phyloP scores from a whole-genome alignment of 2,113 vertebrate genomes.

The Gobiocypris rarus region DNA sequence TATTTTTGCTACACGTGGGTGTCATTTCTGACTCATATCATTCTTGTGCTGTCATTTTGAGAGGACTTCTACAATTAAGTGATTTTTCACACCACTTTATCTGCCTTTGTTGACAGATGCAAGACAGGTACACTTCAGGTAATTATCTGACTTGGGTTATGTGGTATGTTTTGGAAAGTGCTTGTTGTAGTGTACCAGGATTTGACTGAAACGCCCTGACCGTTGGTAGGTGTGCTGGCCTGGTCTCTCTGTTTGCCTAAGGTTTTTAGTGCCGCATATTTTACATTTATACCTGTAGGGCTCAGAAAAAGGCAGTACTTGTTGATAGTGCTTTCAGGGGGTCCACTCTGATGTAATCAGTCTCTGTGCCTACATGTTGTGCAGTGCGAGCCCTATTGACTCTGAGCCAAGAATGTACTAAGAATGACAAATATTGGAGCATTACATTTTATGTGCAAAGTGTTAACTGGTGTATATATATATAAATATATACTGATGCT shows the following conservation, averaged over 20 bases:
- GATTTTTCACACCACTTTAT: conserved; percentile 64
- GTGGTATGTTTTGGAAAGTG: conserved; percentile 59
- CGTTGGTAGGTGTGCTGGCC: conserved; percentile 55
- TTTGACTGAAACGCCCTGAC: conserved; percentile 54
- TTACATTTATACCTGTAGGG: conserved; percentile 50
- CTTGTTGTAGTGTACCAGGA: conserved; percentile 50
- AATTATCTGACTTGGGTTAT: conserved; percentile 57
- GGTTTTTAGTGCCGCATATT: conserved; percentile 63
- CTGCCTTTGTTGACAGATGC: conserved; percentile 54
- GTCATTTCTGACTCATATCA: conserved; percentile 48
- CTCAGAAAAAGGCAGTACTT: conserved; percentile 63
- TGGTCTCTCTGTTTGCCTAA: conserved; percentile 60
- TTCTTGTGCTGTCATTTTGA: conserved; percentile 51
- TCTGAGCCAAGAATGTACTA: conserved; percentile 43
- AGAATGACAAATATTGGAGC: conserved; percentile 44
- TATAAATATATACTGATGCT: neutral
- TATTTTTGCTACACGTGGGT: conserved; percentile 43
- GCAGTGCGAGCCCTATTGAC: conserved; percentile 21
- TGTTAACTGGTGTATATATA: neutral
- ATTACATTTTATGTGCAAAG: neutral
- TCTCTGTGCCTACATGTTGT: conserved; percentile 44
- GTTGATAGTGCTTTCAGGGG: conserved; percentile 46
- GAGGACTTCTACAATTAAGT: conserved; percentile 64
- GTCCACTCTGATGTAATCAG: conserved; percentile 62
- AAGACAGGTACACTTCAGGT: conserved; percentile 61